Base-by-base conservation (phyloP, 2,888 invertebrate genomes). In the Invenusta paracnida region DNA sequence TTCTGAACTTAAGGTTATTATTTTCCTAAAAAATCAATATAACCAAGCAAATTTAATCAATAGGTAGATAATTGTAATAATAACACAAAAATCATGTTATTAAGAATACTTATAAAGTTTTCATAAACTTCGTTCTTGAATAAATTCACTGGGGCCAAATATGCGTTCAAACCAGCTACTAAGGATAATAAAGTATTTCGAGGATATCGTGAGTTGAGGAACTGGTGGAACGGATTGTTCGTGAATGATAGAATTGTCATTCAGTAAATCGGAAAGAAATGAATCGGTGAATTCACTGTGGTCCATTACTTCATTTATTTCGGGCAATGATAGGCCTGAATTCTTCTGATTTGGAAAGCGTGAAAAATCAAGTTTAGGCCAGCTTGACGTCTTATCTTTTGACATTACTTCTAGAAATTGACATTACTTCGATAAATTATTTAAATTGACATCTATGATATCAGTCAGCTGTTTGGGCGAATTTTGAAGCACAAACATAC, bases 361-460 rank as follows among this genome's bases (percentile, higher is more conserved):
- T 73, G 73, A 73, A 73, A 73, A 73, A 73, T 73, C 73, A 73
- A 73, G 73, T 73, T 23, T 73, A 73, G 25, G 73, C 73, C 73
- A 73, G 73, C 73, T 73, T 73, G 73, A 73, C 73, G 73, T 73
- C 73, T 13, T 73, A 73, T 25, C 73, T 73, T 73, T 23, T 73
- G 73, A 73, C 73, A 23, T 73, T 73, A 73, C 73, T 73, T 73
- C 73, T 5, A 73, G 5, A 73, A 73, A 73, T 73, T 73, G 23
- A 13, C n/a, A n/a, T n/a, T n/a, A n/a, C 73, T 73, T 73, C 73
- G 73, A 73, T 73, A 73, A 73, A 73, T 73, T 73, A 73, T 73
- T 73, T 73, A 25, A n/a, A n/a, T n/a, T n/a, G n/a, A n/a, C n/a
- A n/a, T n/a, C n/a, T n/a, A n/a, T n/a, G n/a, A n/a, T n/a, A n/a